phyloP scores from a whole-genome alignment of 2,888 invertebrate species.

The Drosophila atroscutellata region DNA sequence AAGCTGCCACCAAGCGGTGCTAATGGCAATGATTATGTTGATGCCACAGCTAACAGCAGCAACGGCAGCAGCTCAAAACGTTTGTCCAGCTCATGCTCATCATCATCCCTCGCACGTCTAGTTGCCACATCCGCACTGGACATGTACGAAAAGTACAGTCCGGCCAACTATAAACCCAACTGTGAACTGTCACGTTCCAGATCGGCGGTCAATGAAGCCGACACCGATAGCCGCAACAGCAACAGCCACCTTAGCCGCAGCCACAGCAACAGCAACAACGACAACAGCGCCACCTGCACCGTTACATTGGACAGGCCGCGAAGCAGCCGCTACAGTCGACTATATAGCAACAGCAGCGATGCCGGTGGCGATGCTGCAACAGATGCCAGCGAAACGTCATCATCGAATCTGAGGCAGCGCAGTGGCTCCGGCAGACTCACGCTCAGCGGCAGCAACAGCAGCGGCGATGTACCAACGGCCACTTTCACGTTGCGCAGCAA shows the following conservation, averaged over 20 bases:
- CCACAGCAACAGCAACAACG: conserved; percentile 28
- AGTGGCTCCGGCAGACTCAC: conserved; percentile 55
- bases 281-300: conserved; percentile 46
- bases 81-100: conserved; percentile 83
- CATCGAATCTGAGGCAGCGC: conserved; percentile 34
- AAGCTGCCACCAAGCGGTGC: conserved; percentile 64
- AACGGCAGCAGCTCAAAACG: conserved; percentile 65
- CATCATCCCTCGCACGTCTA: conserved; percentile 86
- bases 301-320: conserved; percentile 71
- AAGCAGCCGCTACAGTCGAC: conserved; percentile 79
- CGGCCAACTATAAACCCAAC: conserved; percentile 90
- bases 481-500: conserved; percentile 80
- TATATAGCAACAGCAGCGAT: conserved; percentile 65
- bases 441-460: conserved; percentile 70
- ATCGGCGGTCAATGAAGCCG: conserved; percentile 81
- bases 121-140: conserved; percentile 88
- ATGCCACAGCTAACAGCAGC: conserved; percentile 49
- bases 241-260: conserved; percentile 30
- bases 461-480: conserved; percentile 79
- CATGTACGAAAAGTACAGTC: conserved; percentile 91
- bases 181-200: conserved; percentile 85
- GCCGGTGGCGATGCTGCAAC: conserved; percentile 43
- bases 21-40: conserved; percentile 33
- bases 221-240: conserved; percentile 29
- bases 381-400: conserved; percentile 15